Evolutionary conservation across 2,888 invertebrate species (phyloP), one percentile per base, ranked within the genome.

Genomic region (Drosophila mercatorum): DNA sequence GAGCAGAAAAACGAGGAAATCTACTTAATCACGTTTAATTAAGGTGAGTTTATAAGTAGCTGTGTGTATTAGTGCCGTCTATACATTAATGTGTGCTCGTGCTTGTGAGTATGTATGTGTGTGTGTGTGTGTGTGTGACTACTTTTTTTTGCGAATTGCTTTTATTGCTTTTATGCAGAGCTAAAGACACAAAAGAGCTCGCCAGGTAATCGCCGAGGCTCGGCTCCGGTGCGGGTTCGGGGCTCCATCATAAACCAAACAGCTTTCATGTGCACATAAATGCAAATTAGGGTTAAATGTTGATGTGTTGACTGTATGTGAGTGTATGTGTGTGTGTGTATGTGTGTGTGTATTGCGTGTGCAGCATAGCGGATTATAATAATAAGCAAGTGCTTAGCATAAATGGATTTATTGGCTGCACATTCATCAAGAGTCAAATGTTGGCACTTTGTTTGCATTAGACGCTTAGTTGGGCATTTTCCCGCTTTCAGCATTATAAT

Each of bases 1-100:
- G 83, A 82, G 85, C 84, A 87, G 80, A 86, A 87, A 89, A 83
- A 85, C 78, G 89, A 81, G 89, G 83, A 89, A 87, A 87, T 87
- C 87, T 85, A 88, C 88, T 88, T 88, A 88, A 88, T 88, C 89
- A 88, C 89, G 79, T 88, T 89, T 90, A 90, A 91, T 91, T 90
- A 83, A 90, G 90, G 90, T 90, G 83, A 88, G 89, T 85, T 85
- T 78, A 85, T 88, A 78, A 83, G 84, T 80, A 88, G 81, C 56
- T 66, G 52, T 67, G 57, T 69, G 62, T 68, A 66, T 71, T 76
- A 71, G 75, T 71, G 41, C 53, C 14, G 28, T 22, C 67, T 47
- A 52, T 61, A 14, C 62, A 17, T 51, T 8, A n/a, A 6, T 41
- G n/a, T 52, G 3, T 65, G 46, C 51, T 22, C 53, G 53, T 58